A percentile compares a stretch with the other conserved stretches of the same genome.
phyloP scores from a whole-genome alignment of 2,113 vertebrate genomes.

The Rhinoderma darwinii region DNA sequence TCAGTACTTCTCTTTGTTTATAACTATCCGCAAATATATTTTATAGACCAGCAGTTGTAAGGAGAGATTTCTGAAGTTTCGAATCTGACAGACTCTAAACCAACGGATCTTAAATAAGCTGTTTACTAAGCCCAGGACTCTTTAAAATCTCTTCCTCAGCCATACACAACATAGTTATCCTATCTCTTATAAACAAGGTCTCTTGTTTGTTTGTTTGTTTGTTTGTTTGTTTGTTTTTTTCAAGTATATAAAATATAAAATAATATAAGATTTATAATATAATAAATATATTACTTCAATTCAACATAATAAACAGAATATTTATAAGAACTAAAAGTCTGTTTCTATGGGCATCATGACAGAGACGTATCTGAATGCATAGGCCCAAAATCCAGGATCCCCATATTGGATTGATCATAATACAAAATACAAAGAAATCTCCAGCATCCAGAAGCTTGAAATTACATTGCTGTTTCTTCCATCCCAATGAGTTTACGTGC shows the following conservation, averaged over 20 bases:
- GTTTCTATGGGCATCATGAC: no score
- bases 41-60: conserved; percentile 14
- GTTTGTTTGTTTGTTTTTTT: not conserved
- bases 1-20: conserved; percentile 14
- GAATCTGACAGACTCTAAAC: conserved; percentile 42
- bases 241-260: not conserved
- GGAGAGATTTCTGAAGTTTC: conserved; percentile 21
- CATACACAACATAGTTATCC: not conserved
- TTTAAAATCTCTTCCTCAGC: conserved; percentile 25
- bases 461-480: no score
- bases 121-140: conserved; percentile 45
- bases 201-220: not conserved
- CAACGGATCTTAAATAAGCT: conserved; percentile 46
- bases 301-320: no score
- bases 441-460: no score
- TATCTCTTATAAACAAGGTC: not conserved
- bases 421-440: no score
- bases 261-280: not conserved
- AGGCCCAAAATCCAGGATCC: no score
- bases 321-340: no score
- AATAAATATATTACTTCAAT: not conserved
- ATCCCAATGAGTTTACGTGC: no score
- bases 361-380: no score
- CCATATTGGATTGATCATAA: no score
- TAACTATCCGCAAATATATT: conserved; percentile 7